Evolutionary conservation across 2,888 invertebrate species (phyloP).

Genomic region (Zele albiditarsus): DNA sequence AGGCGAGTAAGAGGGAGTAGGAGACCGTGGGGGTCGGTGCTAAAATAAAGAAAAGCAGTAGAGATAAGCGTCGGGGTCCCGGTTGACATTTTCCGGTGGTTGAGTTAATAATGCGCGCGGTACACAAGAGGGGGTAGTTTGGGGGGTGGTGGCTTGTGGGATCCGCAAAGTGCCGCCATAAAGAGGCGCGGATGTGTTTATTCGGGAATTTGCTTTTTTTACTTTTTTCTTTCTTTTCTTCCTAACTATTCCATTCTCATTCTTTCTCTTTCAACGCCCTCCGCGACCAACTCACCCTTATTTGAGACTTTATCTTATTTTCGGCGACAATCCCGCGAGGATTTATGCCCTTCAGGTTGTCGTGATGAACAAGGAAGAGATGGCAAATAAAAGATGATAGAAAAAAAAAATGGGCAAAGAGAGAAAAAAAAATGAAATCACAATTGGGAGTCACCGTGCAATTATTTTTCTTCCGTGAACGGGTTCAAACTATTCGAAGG

Average conservation of each 20-base stretch:
- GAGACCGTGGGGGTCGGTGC: conserved; percentile 46
- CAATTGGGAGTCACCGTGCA: conserved; percentile 62
- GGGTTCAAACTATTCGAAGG: conserved; percentile 45
- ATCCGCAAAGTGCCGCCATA: conserved; percentile 67
- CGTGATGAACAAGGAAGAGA: conserved; percentile 45
- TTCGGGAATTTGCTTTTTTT: conserved; percentile 71
- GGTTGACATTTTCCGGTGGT: conserved; percentile 72
- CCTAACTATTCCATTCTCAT: conserved; percentile 43
- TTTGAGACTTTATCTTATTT: conserved; percentile 70
- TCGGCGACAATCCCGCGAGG: conserved; percentile 65
- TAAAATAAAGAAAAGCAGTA: conserved; percentile 64
- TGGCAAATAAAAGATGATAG: conserved; percentile 39
- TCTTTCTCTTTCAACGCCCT: conserved; percentile 43
- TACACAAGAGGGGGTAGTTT: conserved; percentile 61
- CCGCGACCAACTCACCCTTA: conserved; percentile 46
- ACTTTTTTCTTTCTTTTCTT: conserved; percentile 53
- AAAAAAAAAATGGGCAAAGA: conserved; percentile 22
- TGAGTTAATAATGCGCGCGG: conserved; percentile 71
- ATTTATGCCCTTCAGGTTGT: conserved; percentile 68
- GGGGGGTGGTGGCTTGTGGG: conserved; percentile 42
- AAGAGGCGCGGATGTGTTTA: conserved; percentile 71
- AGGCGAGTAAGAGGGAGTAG: conserved; percentile 28
- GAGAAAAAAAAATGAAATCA: conserved; percentile 35
- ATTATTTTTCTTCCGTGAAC: conserved; percentile 67
- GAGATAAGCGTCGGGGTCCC: conserved; percentile 65